These are phyloP conservation scores for Cynopterus sphinx DNA, from an alignment of 2,797 vertebrate species.

Conservation along the genomic window DNA sequence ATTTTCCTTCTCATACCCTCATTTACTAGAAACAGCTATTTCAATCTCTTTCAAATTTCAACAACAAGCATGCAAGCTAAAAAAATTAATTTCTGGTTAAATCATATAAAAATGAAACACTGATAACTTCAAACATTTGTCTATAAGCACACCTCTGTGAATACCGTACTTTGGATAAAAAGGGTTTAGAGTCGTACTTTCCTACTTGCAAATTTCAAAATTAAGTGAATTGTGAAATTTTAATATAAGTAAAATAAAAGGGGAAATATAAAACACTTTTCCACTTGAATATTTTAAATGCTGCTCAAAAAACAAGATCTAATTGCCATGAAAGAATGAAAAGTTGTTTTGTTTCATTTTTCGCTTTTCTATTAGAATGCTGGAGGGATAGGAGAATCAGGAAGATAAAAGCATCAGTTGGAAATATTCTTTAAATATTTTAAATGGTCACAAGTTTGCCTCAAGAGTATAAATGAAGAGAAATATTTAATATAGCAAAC, in stretches of 20 bases:
- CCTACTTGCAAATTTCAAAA: constrained; percentile 45
- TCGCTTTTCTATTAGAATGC: constrained; percentile 41
- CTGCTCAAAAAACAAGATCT: constrained; percentile 36
- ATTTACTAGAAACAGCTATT: constrained; percentile 3
- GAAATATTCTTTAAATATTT: constrained; percentile 52
- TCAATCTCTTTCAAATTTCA: constrained; percentile 53
- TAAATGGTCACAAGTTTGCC: not conserved
- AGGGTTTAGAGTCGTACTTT: not conserved
- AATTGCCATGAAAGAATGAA: constrained; percentile 30
- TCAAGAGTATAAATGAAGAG: not conserved
- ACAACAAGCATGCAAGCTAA: not conserved
- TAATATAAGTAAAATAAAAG: constrained; percentile 45
- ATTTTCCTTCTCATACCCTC: not conserved
- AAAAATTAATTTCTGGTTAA: constrained; percentile 5
- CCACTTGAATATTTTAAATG: constrained; percentile 35
- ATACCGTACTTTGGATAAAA: constrained; percentile 29
- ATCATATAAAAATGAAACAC: constrained; percentile 48
- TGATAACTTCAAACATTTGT: constrained; percentile 25
- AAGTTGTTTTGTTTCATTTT: not conserved
- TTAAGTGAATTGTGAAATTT: not conserved
- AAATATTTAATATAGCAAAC: not conserved
- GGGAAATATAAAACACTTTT: constrained; percentile 38
- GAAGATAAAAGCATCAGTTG: constrained; percentile 10
- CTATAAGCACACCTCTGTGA: constrained; percentile 17
- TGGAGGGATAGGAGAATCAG: not conserved